Evolutionary conservation across 2,888 invertebrate genomes (phyloP).

Genomic region (Flexamia atlantica): DNA sequence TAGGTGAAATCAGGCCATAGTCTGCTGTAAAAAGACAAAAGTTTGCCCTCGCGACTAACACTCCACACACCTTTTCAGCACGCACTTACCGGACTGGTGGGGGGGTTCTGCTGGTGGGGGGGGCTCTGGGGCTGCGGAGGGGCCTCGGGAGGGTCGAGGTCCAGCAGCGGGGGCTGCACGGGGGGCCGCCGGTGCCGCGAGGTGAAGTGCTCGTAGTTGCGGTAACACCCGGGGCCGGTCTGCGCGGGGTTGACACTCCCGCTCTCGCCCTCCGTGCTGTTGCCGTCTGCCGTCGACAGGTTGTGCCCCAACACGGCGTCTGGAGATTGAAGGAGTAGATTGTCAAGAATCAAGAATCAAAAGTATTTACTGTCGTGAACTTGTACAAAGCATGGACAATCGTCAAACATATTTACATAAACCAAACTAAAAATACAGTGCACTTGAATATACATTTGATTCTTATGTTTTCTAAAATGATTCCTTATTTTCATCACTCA

Average conservation of each 20-base stretch:
- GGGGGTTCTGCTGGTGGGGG: constrained; percentile 68
- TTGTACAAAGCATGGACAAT: too few relatives aligned
- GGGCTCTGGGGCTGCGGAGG: constrained; percentile 66
- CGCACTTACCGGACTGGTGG: constrained; percentile 65
- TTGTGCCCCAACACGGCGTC: constrained; percentile 87
- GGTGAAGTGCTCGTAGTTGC: constrained; percentile 85
- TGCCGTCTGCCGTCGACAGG: constrained; percentile 82
- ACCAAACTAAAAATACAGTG: too few relatives aligned
- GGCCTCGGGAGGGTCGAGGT: constrained; percentile 66
- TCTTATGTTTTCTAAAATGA: too few relatives aligned
- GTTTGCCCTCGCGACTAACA: neutral
- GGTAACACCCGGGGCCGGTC: constrained; percentile 87
- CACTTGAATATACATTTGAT: too few relatives aligned
- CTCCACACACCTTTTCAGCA: neutral
- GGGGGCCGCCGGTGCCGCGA: constrained; percentile 72
- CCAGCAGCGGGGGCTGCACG: constrained; percentile 61
- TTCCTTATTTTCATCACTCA: too few relatives aligned
- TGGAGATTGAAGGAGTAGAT: constrained; percentile 19
- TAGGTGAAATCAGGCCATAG: too few relatives aligned
- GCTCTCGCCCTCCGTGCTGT: constrained; percentile 85
- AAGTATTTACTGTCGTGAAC: too few relatives aligned
- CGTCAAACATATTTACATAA: too few relatives aligned
- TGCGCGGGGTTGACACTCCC: constrained; percentile 82
- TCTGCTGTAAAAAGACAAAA: neutral
- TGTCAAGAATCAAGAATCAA: too few relatives aligned